These are phyloP conservation scores for Delphinapterus leucas DNA, from an alignment of 2,113 vertebrate species.

Conservation along the genomic window DNA sequence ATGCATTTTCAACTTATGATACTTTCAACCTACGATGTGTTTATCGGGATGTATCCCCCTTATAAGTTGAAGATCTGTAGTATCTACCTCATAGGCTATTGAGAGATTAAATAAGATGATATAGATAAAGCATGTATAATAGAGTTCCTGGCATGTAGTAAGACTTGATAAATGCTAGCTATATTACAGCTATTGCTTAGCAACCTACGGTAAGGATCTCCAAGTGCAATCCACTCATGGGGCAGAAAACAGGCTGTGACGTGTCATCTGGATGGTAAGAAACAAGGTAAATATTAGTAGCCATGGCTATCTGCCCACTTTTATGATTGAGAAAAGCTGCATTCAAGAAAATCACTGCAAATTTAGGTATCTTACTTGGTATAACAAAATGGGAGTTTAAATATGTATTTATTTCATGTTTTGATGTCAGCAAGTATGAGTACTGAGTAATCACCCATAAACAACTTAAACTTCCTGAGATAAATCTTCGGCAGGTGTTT, in stretches of 20 bases:
- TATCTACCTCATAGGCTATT: not conserved
- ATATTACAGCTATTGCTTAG: not conserved
- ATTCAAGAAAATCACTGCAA: conserved; percentile 18
- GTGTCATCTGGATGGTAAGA: not conserved
- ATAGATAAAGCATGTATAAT: not conserved
- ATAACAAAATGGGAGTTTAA: conserved; percentile 32
- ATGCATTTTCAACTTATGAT: not conserved
- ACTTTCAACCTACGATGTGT: not conserved
- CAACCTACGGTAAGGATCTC: not conserved
- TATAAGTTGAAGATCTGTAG: not conserved
- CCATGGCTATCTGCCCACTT: not conserved
- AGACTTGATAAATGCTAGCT: not conserved
- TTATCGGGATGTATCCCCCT: not conserved
- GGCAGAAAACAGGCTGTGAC: not conserved
- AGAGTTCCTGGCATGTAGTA: not conserved
- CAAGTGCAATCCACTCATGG: rapidly evolving
- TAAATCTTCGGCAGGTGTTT: not conserved
- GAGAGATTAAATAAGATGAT: not conserved
- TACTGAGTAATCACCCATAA: not conserved
- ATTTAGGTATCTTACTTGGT: conserved; percentile 18
- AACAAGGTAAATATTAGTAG: not conserved
- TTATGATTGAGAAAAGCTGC: conserved; percentile 1
- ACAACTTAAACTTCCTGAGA: not conserved
- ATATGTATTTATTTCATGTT: conserved; percentile 22
- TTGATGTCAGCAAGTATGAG: not conserved